These are phyloP conservation scores for Cottoperca gobio DNA, from an alignment of 2,797 vertebrate genomes.

Conservation along the genomic window DNA sequence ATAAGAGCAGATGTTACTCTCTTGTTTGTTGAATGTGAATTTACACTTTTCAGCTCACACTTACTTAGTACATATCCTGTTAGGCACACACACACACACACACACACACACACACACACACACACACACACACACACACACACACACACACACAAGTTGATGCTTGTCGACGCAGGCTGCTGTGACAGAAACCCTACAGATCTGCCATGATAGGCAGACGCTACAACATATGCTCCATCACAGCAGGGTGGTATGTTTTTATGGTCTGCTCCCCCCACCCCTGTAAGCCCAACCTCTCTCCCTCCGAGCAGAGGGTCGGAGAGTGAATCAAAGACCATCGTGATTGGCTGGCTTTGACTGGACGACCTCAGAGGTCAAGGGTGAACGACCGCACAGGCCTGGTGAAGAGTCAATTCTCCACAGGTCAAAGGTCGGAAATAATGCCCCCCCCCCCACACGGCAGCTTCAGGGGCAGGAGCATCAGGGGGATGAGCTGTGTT, in stretches of 20 bases:
- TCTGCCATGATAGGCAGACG: conserved; percentile 64
- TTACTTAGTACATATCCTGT: conserved; percentile 5
- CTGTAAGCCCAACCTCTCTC: conserved; percentile 40
- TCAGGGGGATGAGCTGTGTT: conserved; percentile 59
- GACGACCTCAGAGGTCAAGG: conserved; percentile 67
- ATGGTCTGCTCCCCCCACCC: conserved; percentile 60
- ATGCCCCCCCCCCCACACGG: conserved; percentile 31
- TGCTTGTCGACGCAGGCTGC: conserved; percentile 34
- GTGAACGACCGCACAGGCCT: conserved; percentile 77
- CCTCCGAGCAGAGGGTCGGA: conserved; percentile 48
- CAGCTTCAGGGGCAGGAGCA: conserved; percentile 48
- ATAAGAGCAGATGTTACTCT: conserved; percentile 15
- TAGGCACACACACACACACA: conserved; percentile 2
- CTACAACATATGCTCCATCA: conserved; percentile 75
- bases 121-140: conserved; percentile 5
- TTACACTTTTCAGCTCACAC: conserved; percentile 31
- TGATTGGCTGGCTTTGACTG: conserved; percentile 79
- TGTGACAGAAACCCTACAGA: conserved; percentile 66
- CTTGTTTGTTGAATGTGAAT: conserved; percentile 23
- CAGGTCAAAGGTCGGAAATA: conserved; percentile 76
- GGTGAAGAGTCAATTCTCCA: conserved; percentile 84
- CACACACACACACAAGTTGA: conserved; percentile 16
- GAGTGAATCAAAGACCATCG: conserved; percentile 68
- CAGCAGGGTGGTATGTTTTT: conserved; percentile 73
- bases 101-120: conserved; percentile 6